A percentile compares a stretch with the other conserved stretches of the same genome.
These are phyloP conservation scores for Scaptomyza pallida DNA, from an alignment of 1,140 invertebrate species.

Conservation along the genomic window DNA sequence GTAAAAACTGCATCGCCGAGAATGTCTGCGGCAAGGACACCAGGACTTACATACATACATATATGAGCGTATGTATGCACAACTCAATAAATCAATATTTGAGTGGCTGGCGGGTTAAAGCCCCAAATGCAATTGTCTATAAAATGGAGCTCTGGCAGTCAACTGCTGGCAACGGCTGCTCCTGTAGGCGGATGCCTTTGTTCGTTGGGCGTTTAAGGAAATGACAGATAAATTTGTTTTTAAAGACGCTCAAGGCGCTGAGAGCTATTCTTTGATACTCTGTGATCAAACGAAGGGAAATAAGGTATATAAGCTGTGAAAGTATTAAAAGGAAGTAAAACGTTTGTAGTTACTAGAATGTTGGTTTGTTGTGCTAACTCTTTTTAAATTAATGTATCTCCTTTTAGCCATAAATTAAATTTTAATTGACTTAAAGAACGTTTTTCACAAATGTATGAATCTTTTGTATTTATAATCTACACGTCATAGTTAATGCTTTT, in stretches of 20 bases:
- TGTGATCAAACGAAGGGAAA: neutral
- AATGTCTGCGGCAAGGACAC: conserved; percentile 31
- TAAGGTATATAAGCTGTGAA: conserved; percentile 1
- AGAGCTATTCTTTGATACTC: neutral
- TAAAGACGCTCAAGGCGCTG: conserved; percentile 55
- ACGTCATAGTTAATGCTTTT: conserved; percentile 1
- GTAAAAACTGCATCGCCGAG: conserved; percentile 3
- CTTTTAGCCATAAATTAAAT: no score
- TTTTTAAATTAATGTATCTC: no score
- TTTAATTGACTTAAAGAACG: no score
- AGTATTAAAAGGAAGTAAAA: no score
- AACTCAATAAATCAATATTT: conserved; percentile 78
- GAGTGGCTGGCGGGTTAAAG: conserved; percentile 32
- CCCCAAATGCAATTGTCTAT: conserved; percentile 67
- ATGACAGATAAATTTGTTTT: conserved; percentile 73
- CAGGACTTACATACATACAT: conserved; percentile 15
- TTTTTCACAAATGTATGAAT: no score
- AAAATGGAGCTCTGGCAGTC: conserved; percentile 22
- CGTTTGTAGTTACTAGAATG: no score
- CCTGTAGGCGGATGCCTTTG: conserved; percentile 16
- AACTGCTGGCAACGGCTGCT: conserved; percentile 22
- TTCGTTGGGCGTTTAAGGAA: conserved; percentile 57
- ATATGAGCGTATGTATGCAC: conserved; percentile 53
- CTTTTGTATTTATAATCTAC: neutral
- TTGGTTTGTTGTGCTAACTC: no score